phyloP scores from a whole-genome alignment of 2,113 vertebrate genomes.

The Zootoca vivipara region DNA sequence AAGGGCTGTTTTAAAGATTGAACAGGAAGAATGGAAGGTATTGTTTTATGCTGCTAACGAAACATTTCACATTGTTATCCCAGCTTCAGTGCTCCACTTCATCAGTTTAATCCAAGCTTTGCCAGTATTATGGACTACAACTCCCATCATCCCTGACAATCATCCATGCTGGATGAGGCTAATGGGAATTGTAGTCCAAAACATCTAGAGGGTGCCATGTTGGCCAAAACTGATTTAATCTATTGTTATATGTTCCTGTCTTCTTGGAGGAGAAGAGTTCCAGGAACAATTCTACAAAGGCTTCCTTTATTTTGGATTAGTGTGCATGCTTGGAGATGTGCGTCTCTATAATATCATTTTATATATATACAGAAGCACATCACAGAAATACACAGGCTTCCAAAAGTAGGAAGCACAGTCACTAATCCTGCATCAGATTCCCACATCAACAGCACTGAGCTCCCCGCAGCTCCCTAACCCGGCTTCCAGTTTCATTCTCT shows the following conservation, averaged over 20 bases:
- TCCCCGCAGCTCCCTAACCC: too few species aligned
- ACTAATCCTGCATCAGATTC: background rate
- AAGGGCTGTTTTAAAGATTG: constrained; percentile 86
- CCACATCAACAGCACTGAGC: background rate
- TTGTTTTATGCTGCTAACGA: background rate
- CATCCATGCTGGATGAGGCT: too few species aligned
- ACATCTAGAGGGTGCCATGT: too few species aligned
- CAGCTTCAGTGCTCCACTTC: background rate
- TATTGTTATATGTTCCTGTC: background rate
- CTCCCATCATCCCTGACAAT: too few species aligned
- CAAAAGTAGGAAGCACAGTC: background rate
- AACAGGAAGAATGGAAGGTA: constrained; percentile 97
- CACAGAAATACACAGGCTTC: background rate
- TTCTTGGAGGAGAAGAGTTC: background rate
- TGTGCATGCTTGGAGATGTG: background rate
- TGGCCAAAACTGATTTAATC: too few species aligned
- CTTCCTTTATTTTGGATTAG: background rate
- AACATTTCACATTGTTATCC: constrained; percentile 27
- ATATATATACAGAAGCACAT: background rate
- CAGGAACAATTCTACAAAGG: too few species aligned
- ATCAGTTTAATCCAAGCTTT: background rate
- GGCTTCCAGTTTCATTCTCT: background rate
- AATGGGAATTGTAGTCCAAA: too few species aligned
- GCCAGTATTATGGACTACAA: too few species aligned
- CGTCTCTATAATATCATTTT: too few species aligned